Conservation (phyloP, 2,888 invertebrate species). For the Homarus gammarus region DNA sequence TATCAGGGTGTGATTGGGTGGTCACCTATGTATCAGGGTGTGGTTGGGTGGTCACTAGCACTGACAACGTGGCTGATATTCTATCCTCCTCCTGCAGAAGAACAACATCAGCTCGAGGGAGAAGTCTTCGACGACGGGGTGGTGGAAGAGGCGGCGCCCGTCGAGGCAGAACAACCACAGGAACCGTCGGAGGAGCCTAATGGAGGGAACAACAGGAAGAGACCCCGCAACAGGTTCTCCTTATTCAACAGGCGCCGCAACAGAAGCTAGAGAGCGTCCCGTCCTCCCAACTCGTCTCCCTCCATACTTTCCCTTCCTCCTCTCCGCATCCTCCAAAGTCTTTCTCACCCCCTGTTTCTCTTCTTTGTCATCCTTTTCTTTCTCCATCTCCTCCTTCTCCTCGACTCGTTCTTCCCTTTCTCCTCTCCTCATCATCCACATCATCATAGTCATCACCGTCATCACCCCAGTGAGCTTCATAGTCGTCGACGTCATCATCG, state of each 20-base stretch:
- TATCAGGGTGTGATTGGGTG: not conserved
- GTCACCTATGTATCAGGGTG: too few relatives aligned
- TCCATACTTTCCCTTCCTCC: not conserved
- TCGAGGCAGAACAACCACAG: not conserved
- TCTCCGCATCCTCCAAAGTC: not conserved
- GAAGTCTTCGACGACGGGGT: not conserved
- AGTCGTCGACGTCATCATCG: not conserved
- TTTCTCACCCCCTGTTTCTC: not conserved
- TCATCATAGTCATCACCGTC: not conserved
- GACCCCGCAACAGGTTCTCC: not conserved
- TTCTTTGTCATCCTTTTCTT: not conserved
- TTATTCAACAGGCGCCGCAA: slow-evolving; percentile 27
- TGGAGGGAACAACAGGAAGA: not conserved
- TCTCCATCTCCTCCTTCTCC: not conserved
- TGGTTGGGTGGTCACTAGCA: not conserved
- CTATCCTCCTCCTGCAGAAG: not conserved
- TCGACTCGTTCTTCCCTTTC: too few relatives aligned
- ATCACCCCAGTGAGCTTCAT: too few relatives aligned
- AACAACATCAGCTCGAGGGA: not conserved
- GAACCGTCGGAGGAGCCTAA: not conserved
- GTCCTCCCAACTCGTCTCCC: not conserved
- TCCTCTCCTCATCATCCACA: not conserved
- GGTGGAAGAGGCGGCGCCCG: slow-evolving; percentile 6
- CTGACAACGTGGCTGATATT: not conserved
- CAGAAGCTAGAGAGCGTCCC: not conserved